These are phyloP conservation scores for Hyposoter didymator DNA, from an alignment of 2,888 invertebrate genomes.

Conservation along the genomic window DNA sequence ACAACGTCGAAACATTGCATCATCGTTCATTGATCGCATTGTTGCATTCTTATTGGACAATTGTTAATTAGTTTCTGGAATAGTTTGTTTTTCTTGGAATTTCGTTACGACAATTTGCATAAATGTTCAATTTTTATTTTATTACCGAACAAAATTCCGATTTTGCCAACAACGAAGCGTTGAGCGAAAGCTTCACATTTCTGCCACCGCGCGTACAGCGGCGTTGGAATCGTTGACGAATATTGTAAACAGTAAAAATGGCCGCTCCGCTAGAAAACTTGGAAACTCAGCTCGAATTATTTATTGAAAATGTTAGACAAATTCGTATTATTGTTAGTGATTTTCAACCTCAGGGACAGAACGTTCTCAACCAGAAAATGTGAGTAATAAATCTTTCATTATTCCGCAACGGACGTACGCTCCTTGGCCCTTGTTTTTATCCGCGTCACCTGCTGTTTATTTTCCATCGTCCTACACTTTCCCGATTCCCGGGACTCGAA, in stretches of 20 bases:
- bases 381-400: conserved; percentile 85
- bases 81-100: no score
- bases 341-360: conserved; percentile 99
- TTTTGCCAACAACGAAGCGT: background rate
- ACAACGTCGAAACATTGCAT: background rate
- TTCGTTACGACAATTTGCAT: background rate
- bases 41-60: background rate
- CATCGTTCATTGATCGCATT: background rate
- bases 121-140: background rate
- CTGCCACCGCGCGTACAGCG: background rate
- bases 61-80: background rate
- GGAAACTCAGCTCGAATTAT: conserved; percentile 97
- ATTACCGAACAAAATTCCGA: background rate
- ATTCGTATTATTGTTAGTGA: conserved; percentile 99
- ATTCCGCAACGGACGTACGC: conserved; percentile 21
- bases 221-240: background rate
- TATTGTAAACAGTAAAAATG: conserved; percentile 85
- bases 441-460: background rate
- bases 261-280: conserved; percentile 95
- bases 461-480: background rate
- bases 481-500: background rate
- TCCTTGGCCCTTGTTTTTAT: conserved; percentile 3
- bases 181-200: background rate
- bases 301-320: conserved; percentile 99
- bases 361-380: conserved; percentile 98